Evolutionary conservation across 2,113 vertebrate species (phyloP).

Genomic region (Antechinus stuartii): DNA sequence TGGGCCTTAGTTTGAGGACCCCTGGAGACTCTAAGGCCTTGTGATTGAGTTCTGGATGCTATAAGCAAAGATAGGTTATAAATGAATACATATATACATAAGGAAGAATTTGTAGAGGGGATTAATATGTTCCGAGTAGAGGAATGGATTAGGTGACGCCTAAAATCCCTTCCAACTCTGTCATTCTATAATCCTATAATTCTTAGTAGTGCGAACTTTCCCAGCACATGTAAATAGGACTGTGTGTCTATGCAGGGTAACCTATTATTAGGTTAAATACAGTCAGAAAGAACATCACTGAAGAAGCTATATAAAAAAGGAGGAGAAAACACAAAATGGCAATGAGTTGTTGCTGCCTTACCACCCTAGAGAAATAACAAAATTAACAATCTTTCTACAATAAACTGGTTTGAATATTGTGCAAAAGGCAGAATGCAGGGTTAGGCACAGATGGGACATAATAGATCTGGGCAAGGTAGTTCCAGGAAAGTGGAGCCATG

Average conservation of each 20-base stretch:
- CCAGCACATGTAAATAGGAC: background rate
- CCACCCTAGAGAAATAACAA: background rate
- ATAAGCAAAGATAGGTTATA: background rate
- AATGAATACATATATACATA: background rate
- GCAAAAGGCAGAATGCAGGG: conserved; percentile 11
- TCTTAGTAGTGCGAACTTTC: background rate
- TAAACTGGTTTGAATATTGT: background rate
- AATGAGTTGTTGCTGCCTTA: background rate
- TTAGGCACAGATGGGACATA: conserved; percentile 1
- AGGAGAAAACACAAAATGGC: background rate
- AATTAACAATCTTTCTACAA: background rate
- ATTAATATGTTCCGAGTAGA: background rate
- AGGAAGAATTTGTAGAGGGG: background rate
- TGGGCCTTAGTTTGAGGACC: too few relatives aligned
- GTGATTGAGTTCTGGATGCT: background rate
- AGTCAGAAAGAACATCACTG: background rate
- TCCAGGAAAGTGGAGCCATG: background rate
- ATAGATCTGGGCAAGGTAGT: background rate
- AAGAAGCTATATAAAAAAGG: background rate
- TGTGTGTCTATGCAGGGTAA: background rate
- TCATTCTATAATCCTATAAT: background rate
- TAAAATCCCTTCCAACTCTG: background rate
- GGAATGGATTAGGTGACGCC: background rate
- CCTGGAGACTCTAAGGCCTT: background rate
- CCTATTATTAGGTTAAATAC: background rate